Base-by-base conservation (phyloP, 2,113 vertebrate genomes). In the Crypturellus undulatus region DNA sequence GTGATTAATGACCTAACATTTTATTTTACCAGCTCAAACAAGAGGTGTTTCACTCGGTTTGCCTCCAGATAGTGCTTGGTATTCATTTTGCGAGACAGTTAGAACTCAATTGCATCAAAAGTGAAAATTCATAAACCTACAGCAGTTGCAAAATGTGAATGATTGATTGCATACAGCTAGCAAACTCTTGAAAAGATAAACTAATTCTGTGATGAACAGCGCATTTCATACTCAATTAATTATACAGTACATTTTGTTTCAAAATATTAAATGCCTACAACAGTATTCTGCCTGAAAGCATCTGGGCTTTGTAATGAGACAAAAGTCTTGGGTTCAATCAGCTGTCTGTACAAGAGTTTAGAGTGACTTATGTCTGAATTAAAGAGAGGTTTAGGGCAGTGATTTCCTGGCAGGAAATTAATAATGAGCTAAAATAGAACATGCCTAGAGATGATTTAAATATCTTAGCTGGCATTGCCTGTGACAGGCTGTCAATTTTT, bases 1-100 rank as follows among this genome's bases (percentile, higher is more conserved):
- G 94, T 97, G 96, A 98, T 97, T 96, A 97, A 98, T 97, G 91
- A 93, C 45, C 51, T 96, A 95, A 89, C 83, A 94, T 97, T 96
- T 95, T 84, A 71, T 86, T 96, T 95, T 94, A 91, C 25, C 10
- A 7, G 72, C 91, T 96, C 94, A 96, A 97, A 83, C 88, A 82
- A 90, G 85, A 82, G 79, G 38, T 38, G 59, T 85, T 95, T 71
- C 54, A 81, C 92, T 94, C 88, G 80, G 77, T 95, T 97, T 97
- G 92, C 89, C 95, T 97, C 84, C 72, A 97, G 96, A 97, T 89
- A 93, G 70, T 89, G 96, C 91, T 96, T 92, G 88, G 60, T 93
- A 97, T 97, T 98, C 84, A 94, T 96, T 97, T 95, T 92, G 82
- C 81, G 94, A 94, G 90, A 94, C 64, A 92, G 90, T 88, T 94